Evolutionary conservation across 2,113 vertebrate species (phyloP).

Genomic region (Corvus moneduloides): DNA sequence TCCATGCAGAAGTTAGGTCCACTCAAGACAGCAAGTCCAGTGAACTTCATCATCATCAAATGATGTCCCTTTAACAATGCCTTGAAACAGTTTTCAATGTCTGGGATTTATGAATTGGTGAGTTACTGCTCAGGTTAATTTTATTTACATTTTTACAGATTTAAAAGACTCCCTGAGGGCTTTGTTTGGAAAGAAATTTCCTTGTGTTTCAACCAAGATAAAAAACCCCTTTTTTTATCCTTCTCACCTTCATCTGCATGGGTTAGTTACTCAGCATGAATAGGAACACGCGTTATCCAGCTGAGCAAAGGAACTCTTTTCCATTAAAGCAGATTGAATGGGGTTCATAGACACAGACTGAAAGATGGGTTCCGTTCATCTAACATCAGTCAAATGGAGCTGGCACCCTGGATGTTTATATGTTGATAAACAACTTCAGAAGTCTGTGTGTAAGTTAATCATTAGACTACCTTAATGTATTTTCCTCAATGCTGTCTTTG

Average conservation of each 20-base stretch:
- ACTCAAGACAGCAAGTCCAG: neutral
- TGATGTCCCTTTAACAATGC: neutral
- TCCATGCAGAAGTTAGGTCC: neutral
- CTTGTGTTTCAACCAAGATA: neutral
- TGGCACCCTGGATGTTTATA: neutral
- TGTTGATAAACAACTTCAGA: neutral
- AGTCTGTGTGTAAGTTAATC: neutral
- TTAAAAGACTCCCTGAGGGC: neutral
- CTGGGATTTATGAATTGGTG: neutral
- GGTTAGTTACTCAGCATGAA: neutral
- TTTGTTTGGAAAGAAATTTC: neutral
- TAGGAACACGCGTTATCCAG: neutral
- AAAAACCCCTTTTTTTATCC: accelerated
- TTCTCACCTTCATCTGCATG: neutral
- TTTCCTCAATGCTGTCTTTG: neutral
- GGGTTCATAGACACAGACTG: neutral
- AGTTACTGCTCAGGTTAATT: neutral
- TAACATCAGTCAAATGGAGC: neutral
- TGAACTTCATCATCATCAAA: neutral
- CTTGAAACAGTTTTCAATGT: neutral
- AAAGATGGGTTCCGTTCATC: neutral
- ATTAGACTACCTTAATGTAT: neutral
- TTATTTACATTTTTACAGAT: neutral
- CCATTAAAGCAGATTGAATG: neutral
- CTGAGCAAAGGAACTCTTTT: neutral